phyloP scores from a whole-genome alignment of 2,113 vertebrate genomes.

The Bos indicus region DNA sequence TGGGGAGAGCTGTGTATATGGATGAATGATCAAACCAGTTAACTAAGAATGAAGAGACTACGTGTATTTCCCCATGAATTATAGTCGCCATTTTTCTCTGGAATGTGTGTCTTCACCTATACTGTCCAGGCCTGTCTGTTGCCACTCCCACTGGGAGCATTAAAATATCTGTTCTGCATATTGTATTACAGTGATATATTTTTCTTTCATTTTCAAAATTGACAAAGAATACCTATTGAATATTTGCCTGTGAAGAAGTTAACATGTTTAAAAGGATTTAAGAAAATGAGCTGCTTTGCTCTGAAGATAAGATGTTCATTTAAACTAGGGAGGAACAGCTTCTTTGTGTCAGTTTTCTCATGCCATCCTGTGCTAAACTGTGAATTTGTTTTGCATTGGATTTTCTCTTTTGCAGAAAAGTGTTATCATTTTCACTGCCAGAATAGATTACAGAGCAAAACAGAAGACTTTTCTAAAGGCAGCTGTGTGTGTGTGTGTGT shows the following conservation, averaged over 20 bases:
- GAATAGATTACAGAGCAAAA: slow-evolving; percentile 47
- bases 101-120: background rate
- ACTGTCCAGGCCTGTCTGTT: background rate
- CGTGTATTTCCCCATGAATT: background rate
- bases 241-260: slow-evolving; percentile 1
- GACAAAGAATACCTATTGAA: background rate
- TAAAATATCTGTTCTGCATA: background rate
- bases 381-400: background rate
- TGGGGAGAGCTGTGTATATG: background rate
- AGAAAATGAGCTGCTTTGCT: slow-evolving; percentile 9
- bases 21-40: background rate
- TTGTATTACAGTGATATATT: background rate
- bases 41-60: background rate
- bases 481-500: background rate
- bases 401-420: slow-evolving; percentile 3
- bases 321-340: background rate
- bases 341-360: slow-evolving; percentile 14
- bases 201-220: slow-evolving; percentile 6
- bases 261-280: slow-evolving; percentile 23
- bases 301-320: slow-evolving; percentile 14
- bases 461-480: slow-evolving; percentile 17
- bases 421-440: slow-evolving; percentile 44
- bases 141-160: background rate
- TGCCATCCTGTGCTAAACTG: background rate
- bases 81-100: background rate